phyloP scores from a whole-genome alignment of 2,888 invertebrate species.

The Rhagonycha fulva region DNA sequence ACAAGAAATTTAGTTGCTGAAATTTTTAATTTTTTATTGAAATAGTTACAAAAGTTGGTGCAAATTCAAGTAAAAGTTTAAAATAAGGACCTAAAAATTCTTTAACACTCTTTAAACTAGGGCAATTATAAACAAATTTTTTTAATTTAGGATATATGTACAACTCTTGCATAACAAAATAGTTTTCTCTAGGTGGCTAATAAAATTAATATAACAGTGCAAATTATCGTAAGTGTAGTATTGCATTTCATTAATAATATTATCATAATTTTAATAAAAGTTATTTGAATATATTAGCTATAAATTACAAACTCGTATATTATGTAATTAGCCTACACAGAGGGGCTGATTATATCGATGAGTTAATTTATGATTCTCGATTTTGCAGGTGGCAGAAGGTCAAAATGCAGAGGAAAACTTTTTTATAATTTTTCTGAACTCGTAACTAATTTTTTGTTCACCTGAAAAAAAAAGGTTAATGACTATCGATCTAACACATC shows the following conservation, averaged over 20 bases:
- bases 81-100: background rate
- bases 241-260: background rate
- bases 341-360: background rate
- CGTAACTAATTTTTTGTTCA: background rate
- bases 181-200: background rate
- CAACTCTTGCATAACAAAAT: background rate
- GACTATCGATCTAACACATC: background rate
- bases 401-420: background rate
- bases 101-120: background rate
- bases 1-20: background rate
- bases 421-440: background rate
- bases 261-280: background rate
- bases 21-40: background rate
- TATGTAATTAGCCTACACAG: no score
- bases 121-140: background rate
- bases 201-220: no score
- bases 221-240: background rate
- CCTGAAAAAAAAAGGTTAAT: background rate
- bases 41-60: background rate
- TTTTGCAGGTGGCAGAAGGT: no score
- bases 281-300: background rate
- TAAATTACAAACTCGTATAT: no score
- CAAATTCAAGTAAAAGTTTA: background rate
- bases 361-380: background rate
- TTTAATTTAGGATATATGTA: background rate